Evolutionary conservation across 2,797 vertebrate genomes (phyloP).

Genomic region (Orientallactaga sibirica): DNA sequence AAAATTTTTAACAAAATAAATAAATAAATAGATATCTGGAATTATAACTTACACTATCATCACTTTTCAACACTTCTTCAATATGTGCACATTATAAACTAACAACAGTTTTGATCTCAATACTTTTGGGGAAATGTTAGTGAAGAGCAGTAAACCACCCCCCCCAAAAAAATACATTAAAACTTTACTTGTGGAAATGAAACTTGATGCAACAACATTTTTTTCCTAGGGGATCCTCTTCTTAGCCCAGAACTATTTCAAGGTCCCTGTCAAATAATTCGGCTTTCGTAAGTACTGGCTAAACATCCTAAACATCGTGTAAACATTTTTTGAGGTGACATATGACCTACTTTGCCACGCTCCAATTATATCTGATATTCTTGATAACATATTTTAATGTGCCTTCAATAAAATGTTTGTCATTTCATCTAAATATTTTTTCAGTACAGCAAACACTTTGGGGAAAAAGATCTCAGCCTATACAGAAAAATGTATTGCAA

Average conservation of each 20-base stretch:
- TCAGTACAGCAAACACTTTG: conserved; percentile 38
- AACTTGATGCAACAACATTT: neutral
- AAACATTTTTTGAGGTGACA: conserved; percentile 37
- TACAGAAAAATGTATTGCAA: conserved; percentile 46
- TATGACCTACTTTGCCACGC: neutral
- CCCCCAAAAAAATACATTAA: neutral
- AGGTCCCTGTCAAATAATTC: conserved; percentile 10
- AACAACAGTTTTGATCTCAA: neutral
- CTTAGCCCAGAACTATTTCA: neutral
- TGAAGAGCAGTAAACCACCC: neutral
- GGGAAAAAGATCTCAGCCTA: conserved; percentile 24
- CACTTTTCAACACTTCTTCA: neutral
- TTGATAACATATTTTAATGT: conserved; percentile 37
- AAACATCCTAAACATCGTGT: neutral
- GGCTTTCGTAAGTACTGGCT: neutral
- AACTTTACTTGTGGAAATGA: conserved; percentile 19
- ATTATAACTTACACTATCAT: conserved; percentile 41
- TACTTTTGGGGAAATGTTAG: conserved; percentile 5
- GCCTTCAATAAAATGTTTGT: conserved; percentile 57
- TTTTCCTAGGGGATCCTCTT: neutral
- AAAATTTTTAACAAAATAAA: too few relatives aligned
- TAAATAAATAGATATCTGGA: neutral
- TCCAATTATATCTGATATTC: conserved; percentile 40
- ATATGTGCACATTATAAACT: neutral
- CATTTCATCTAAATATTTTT: conserved; percentile 22